A percentile compares a stretch with the other conserved stretches of the same genome.
phyloP scores from a whole-genome alignment of 2,113 vertebrate genomes.

The Kobus ellipsiprymnus region DNA sequence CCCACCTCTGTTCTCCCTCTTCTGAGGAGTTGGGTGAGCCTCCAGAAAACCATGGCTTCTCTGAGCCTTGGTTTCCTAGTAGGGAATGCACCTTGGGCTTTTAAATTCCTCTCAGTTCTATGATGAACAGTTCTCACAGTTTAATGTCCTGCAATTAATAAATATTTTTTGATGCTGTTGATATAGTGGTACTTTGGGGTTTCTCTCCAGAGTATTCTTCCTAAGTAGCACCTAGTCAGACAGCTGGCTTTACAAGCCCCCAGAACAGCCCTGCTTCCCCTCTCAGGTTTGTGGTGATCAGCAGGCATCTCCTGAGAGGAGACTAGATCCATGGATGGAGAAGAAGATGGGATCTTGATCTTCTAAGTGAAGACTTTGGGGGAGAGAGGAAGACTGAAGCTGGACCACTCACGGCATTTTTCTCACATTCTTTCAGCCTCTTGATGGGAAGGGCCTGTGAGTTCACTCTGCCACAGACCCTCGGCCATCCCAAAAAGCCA shows the following conservation, averaged over 20 bases:
- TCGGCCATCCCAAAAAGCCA: not conserved
- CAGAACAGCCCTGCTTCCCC: not conserved
- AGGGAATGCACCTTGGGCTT: not conserved
- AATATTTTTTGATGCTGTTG: not conserved
- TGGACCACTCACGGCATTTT: not conserved
- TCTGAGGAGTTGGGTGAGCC: not conserved
- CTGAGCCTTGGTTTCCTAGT: not conserved
- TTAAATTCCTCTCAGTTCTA: not conserved
- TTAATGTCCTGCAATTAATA: not conserved
- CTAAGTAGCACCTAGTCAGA: not conserved
- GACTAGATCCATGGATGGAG: not conserved
- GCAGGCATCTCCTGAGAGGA: not conserved
- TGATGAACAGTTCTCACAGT: not conserved
- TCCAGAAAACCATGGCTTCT: not conserved
- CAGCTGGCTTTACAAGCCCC: not conserved
- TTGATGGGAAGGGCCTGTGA: not conserved
- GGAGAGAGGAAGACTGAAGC: not conserved
- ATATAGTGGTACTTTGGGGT: not conserved
- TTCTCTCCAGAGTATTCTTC: not conserved
- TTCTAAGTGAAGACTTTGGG: not conserved
- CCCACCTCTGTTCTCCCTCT: not conserved
- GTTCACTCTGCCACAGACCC: not conserved
- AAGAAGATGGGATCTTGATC: not conserved
- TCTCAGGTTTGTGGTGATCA: rapidly evolving
- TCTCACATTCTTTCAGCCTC: not conserved